phyloP scores from a whole-genome alignment of 2,888 invertebrate genomes.

The Dolichomitus sp. region DNA sequence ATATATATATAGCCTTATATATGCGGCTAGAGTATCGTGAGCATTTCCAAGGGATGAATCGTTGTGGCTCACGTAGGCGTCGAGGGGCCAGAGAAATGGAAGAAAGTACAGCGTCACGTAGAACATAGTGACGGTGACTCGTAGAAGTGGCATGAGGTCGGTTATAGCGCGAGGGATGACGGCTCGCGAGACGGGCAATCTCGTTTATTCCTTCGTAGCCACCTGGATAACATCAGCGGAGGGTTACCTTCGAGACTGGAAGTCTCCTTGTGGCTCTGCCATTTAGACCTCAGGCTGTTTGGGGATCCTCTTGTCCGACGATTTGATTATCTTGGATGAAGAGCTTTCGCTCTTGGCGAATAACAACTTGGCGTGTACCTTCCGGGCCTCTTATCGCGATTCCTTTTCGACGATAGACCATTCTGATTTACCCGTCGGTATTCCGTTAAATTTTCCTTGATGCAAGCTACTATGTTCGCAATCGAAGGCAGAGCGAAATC shows the following conservation, averaged over 20 bases:
- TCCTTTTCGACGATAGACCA: constrained; percentile 13
- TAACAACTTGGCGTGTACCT: constrained; percentile 3
- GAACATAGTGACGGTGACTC: constrained; percentile 30
- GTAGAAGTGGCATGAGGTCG: constrained; percentile 34
- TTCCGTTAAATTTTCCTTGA: not conserved
- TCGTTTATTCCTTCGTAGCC: constrained; percentile 54
- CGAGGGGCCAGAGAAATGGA: constrained; percentile 14
- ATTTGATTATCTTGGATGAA: constrained; percentile 27
- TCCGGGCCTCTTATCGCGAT: constrained; percentile 21
- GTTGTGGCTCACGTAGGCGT: constrained; percentile 42
- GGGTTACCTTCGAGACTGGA: constrained; percentile 18
- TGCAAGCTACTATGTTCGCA: not conserved
- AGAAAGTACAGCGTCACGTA: constrained; percentile 32
- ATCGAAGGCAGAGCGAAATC: not conserved
- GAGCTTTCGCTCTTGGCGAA: constrained; percentile 18
- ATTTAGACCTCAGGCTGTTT: constrained; percentile 37
- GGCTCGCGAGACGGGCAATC: constrained; percentile 50
- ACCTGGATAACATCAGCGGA: constrained; percentile 59
- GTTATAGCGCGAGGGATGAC: constrained; percentile 45
- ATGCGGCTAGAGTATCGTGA: not conserved
- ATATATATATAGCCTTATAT: not conserved
- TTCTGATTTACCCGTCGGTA: not conserved
- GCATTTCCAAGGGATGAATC: constrained; percentile 41
- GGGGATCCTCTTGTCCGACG: constrained; percentile 35
- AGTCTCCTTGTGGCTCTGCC: constrained; percentile 24